Percentiles rank a stretch among this genome's conserved stretches.
Conservation (phyloP, 1,140 invertebrate species). For the Atopsyche davidsoni region DNA sequence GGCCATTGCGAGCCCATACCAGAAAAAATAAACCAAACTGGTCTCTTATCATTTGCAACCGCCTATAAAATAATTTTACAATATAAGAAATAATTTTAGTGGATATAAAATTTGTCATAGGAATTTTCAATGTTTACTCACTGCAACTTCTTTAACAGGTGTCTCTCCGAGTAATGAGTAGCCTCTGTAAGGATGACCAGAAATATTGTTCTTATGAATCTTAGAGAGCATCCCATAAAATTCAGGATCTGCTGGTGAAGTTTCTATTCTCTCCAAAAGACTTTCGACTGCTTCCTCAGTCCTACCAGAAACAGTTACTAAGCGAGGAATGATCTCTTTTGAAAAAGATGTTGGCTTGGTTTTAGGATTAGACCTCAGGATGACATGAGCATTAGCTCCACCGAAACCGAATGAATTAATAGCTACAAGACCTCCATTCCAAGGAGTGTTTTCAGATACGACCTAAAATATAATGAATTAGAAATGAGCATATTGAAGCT, state of each 20-base stretch:
- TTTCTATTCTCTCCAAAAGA: slow-evolving; percentile 59
- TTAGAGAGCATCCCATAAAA: slow-evolving; percentile 71
- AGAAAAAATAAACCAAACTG: slow-evolving; percentile 91
- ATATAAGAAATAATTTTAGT: too few species aligned
- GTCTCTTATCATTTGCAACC: slow-evolving; percentile 54
- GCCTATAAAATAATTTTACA: slow-evolving; percentile 12
- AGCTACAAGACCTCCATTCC: slow-evolving; percentile 79
- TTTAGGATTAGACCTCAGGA: slow-evolving; percentile 75
- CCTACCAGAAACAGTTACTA: slow-evolving; percentile 76
- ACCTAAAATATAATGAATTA: slow-evolving; percentile 48
- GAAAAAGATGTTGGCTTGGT: slow-evolving; percentile 54
- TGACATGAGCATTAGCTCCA: slow-evolving; percentile 89
- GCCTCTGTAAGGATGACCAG: slow-evolving; percentile 69
- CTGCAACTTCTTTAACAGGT: slow-evolving; percentile 38
- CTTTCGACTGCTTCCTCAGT: slow-evolving; percentile 72
- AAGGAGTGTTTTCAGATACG: slow-evolving; percentile 69
- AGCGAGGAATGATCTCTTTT: slow-evolving; percentile 54
- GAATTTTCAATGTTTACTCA: slow-evolving; percentile 37
- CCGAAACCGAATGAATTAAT: slow-evolving; percentile 98
- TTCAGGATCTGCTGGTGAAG: slow-evolving; percentile 62
- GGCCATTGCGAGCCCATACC: slow-evolving; percentile 97
- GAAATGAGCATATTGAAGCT: not conserved
- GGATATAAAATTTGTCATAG: too few species aligned
- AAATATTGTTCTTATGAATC: slow-evolving; percentile 61
- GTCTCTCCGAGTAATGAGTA: slow-evolving; percentile 63